Evolutionary conservation across 2,113 vertebrate genomes (phyloP), one percentile per base, ranked within the genome.

Genomic region (Ceyx melanurus): DNA sequence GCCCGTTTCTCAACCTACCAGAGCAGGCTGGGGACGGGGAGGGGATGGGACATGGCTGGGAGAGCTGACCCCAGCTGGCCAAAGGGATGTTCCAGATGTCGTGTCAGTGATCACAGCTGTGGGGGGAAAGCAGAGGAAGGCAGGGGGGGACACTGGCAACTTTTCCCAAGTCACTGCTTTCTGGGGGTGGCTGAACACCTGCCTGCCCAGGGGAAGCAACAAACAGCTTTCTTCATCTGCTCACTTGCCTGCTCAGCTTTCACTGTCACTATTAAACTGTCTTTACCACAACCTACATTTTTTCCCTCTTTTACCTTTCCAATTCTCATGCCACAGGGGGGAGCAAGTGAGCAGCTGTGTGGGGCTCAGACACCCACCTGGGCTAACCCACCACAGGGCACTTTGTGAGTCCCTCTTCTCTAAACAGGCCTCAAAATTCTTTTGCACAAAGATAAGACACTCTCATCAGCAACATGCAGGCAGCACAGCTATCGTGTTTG

Each of bases 131-230:
- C n/a, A 19, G 66, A 33, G 13, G 58, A 25, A 45, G 37, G 6
- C 19, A 17, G n/a, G 25, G 11, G 1, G 1, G 15, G 37, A 45
- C n/a, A 54, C 0, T 18, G 2, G 28, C 3, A 0, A 26, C 17
- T 6, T 33, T 62, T 25, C 64, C 10, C 23, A 29, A 42, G 26
- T 37, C 57, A 57, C 6, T 40, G 73, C 37, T 40, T 25, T 42
- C 60, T 42, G 45, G 74, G 45, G 28, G 31, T 13, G 37, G 53
- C 31, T 40, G 66, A 79, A n/a, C 31, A n/a, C 6, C 79, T 48
- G 48, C 50, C 60, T 65, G 65, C 65, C 0, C 5, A 74, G 15
- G 62, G 57, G 26, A 79, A 48, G 28, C 19, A 45, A 29, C 4
- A 20, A 88, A 50, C 5, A 5, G 18, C 67, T 58, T 42, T 37